These are phyloP conservation scores for Anticlea derivata DNA, from an alignment of 2,888 invertebrate species.

Conservation along the genomic window DNA sequence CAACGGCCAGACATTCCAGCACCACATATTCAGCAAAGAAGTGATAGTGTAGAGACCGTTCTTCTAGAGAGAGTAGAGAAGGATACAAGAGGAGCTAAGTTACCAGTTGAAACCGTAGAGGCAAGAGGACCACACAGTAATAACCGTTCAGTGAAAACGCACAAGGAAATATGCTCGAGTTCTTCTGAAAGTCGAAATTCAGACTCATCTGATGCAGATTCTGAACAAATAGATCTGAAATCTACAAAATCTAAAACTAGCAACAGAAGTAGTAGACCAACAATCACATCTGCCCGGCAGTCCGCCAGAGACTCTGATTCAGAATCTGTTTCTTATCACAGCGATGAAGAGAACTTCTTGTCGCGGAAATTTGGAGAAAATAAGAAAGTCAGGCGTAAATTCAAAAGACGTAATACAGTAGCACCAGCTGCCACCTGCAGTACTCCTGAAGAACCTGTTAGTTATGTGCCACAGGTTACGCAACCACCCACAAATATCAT, in stretches of 20 bases:
- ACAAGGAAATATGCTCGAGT: conserved; percentile 46
- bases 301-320: conserved; percentile 56
- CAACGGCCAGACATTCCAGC: conserved; percentile 34
- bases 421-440: conserved; percentile 15
- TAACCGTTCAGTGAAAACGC: conserved; percentile 37
- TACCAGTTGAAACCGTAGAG: conserved; percentile 44
- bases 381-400: conserved; percentile 57
- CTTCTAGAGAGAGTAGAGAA: conserved; percentile 50
- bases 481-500: conserved; percentile 26
- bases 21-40: conserved; percentile 44
- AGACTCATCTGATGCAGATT: conserved; percentile 64
- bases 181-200: conserved; percentile 67
- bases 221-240: conserved; percentile 48
- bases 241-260: conserved; percentile 38
- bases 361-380: conserved; percentile 67
- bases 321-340: conserved; percentile 69
- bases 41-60: conserved; percentile 68
- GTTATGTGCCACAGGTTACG: conserved; percentile 44
- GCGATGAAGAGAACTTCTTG: conserved; percentile 72
- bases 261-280: conserved; percentile 35
- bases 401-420: conserved; percentile 48
- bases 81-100: conserved; percentile 43
- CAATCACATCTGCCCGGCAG: conserved; percentile 41
- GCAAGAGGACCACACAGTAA: conserved; percentile 50
- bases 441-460: conserved; percentile 38